Evolutionary conservation across 2,113 vertebrate species (phyloP).

Genomic region (Recurvirostra avosetta): DNA sequence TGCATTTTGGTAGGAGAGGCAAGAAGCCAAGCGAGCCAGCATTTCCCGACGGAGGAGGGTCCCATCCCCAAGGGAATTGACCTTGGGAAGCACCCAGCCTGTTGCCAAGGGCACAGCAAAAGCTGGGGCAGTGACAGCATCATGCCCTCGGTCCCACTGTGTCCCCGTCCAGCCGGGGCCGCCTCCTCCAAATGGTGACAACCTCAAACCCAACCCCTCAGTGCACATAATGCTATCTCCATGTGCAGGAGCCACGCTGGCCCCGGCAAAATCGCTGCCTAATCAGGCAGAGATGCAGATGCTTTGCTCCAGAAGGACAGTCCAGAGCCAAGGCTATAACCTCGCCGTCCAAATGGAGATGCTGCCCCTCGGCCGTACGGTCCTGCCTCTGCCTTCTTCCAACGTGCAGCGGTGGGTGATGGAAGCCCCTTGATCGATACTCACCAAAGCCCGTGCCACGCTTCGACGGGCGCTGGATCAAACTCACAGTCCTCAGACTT

Average conservation of each 20-base stretch:
- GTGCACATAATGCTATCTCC: rapidly evolving
- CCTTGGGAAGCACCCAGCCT: neutral
- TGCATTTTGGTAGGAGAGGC: neutral
- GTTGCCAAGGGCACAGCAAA: neutral
- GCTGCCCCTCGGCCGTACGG: neutral
- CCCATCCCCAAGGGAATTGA: neutral
- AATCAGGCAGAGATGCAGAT: neutral
- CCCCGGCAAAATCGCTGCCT: neutral
- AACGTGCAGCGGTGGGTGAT: rapidly evolving
- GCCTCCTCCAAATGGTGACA: neutral
- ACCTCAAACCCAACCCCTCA: neutral
- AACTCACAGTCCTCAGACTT: neutral
- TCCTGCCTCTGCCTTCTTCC: neutral
- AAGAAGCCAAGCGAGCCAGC: neutral
- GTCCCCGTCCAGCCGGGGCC: neutral
- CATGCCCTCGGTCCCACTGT: neutral
- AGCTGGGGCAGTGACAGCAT: neutral
- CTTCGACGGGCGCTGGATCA: neutral
- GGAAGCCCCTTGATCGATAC: neutral
- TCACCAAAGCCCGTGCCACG: neutral
- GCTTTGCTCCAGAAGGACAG: neutral
- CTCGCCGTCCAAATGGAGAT: rapidly evolving
- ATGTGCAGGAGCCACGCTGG: neutral
- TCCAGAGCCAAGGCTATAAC: neutral
- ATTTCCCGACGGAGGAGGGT: rapidly evolving